Evolutionary conservation across 2,888 invertebrate species (phyloP).

Genomic region (Agrochola litura): DNA sequence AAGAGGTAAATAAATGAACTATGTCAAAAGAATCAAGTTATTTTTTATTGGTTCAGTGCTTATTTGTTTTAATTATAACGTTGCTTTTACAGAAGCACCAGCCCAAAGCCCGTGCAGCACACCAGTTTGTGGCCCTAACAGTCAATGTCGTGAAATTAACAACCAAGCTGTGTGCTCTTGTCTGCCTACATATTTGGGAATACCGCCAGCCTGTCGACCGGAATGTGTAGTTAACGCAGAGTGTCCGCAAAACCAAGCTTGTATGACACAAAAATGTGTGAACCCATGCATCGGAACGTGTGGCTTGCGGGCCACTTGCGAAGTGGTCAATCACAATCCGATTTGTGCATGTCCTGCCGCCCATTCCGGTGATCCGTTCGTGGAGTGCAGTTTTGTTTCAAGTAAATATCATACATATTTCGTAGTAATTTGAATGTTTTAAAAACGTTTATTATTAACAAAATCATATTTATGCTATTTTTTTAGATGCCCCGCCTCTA

Average conservation of each 20-base stretch:
- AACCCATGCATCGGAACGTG: conserved; percentile 94
- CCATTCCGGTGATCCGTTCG: conserved; percentile 92
- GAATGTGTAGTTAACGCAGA: conserved; percentile 94
- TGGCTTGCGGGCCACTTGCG: conserved; percentile 91
- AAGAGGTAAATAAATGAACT: conserved; percentile 84
- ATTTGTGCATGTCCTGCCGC: conserved; percentile 93
- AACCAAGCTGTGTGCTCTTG: conserved; percentile 94
- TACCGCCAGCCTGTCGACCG: conserved; percentile 93
- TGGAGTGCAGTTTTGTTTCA: conserved; percentile 83
- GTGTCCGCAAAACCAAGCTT: conserved; percentile 93
- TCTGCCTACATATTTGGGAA: conserved; percentile 92
- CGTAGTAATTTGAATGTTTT: neutral
- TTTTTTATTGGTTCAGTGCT: neutral
- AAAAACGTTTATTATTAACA: neutral
- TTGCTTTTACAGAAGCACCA: conserved; percentile 72
- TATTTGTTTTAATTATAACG: conserved; percentile 5
- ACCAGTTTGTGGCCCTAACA: conserved; percentile 94
- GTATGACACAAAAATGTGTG: conserved; percentile 93
- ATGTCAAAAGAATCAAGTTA: neutral
- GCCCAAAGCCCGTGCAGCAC: conserved; percentile 92
- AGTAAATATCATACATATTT: conserved; percentile 74
- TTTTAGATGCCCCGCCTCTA: conserved; percentile 76
- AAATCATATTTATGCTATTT: conserved; percentile 43
- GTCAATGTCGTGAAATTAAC: conserved; percentile 91
- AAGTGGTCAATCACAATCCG: conserved; percentile 94